Percentiles rank a stretch among this genome's conserved stretches.
phyloP scores from a whole-genome alignment of 2,113 vertebrate species.

The Plestiodon gilberti region DNA sequence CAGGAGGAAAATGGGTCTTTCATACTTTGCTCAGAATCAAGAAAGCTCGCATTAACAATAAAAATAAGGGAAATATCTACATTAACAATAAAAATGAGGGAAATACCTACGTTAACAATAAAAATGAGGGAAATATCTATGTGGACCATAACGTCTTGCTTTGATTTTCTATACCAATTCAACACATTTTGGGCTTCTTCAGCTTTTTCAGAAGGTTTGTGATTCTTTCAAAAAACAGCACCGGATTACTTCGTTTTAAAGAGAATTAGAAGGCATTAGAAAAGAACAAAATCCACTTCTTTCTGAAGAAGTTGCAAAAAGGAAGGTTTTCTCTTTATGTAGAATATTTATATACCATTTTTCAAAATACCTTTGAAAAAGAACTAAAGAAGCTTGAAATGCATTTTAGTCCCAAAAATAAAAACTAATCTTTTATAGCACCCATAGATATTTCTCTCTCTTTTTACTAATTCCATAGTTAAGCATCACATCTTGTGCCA shows the following conservation, averaged over 20 bases:
- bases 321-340: not conserved
- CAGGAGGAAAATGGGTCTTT: not conserved
- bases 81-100: not conserved
- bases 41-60: not conserved
- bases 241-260: not conserved
- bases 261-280: not conserved
- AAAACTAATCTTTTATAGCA: not conserved
- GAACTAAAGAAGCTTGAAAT: not conserved
- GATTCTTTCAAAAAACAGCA: not conserved
- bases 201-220: not conserved
- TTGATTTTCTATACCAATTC: not conserved
- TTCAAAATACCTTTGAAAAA: not conserved
- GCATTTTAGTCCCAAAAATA: not conserved
- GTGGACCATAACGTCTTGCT: not conserved
- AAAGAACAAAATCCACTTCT: not conserved
- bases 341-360: no score
- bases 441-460: not conserved
- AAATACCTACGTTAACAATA: not conserved
- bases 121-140: not conserved
- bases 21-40: not conserved
- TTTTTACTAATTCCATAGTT: not conserved
- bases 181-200: not conserved
- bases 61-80: no score
- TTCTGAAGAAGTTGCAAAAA: not conserved
- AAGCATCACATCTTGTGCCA: conserved; percentile 25